phyloP scores from a whole-genome alignment of 1,140 invertebrate genomes.

The Achatina immaculata region DNA sequence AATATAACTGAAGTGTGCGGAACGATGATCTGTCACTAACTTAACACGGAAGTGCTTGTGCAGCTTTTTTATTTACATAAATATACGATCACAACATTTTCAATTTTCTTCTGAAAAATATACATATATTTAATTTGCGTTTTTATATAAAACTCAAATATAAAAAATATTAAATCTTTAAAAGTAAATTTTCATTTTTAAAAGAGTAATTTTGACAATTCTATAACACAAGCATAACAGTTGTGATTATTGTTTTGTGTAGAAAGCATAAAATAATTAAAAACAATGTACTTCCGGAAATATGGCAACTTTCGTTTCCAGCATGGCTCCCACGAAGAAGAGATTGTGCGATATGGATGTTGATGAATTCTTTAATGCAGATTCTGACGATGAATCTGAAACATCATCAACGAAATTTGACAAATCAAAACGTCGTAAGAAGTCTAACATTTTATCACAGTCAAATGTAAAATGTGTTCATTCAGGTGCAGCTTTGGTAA shows the following conservation, averaged over 20 bases:
- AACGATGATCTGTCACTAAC: constrained; percentile 35
- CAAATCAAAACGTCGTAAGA: not conserved
- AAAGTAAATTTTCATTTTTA: too few relatives aligned
- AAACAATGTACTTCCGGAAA: constrained; percentile 5
- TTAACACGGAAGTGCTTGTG: constrained; percentile 24
- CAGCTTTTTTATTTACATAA: not conserved
- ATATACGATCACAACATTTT: too few relatives aligned
- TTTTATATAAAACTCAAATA: too few relatives aligned
- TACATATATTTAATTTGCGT: too few relatives aligned
- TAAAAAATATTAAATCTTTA: too few relatives aligned
- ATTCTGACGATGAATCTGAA: constrained; percentile 33
- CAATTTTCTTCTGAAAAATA: too few relatives aligned
- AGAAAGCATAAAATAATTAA: not conserved
- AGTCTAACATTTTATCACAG: not conserved
- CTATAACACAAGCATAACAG: too few relatives aligned
- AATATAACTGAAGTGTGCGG: too few relatives aligned
- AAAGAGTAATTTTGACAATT: too few relatives aligned
- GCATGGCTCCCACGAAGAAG: constrained; percentile 35
- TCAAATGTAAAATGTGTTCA: not conserved
- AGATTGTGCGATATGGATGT: constrained; percentile 31
- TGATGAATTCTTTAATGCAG: constrained; percentile 29
- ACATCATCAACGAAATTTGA: constrained; percentile 15
- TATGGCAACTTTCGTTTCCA: not conserved
- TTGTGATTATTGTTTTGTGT: constrained; percentile 6
- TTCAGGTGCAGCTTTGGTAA: too few relatives aligned